Conservation (phyloP, 92 coral and sea anemone species). For the Bergia sp. region DNA sequence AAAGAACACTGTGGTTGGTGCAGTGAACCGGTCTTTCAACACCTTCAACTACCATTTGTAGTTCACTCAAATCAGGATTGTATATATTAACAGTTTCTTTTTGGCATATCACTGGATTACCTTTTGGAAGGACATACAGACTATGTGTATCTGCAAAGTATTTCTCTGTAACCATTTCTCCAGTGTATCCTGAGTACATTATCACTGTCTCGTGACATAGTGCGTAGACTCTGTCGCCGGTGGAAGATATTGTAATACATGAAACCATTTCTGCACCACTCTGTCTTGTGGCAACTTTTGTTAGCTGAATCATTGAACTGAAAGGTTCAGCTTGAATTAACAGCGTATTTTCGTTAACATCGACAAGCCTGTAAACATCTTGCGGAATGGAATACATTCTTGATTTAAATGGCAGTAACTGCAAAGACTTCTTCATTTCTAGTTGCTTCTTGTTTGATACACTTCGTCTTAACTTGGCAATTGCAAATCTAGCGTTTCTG, state of each 20-base stretch:
- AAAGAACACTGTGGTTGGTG: not conserved
- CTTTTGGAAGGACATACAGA: constrained; percentile 11
- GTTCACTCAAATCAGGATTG: not conserved
- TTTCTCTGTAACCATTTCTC: not conserved
- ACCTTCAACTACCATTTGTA: not conserved
- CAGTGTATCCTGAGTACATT: not conserved
- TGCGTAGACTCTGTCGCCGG: not conserved
- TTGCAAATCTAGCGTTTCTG: not conserved
- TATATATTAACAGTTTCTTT: not conserved
- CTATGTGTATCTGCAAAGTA: not conserved
- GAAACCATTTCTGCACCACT: not conserved
- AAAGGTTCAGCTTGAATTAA: not conserved
- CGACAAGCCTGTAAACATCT: constrained; percentile 5
- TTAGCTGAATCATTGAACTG: not conserved
- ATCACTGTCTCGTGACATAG: constrained; percentile 6
- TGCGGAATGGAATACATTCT: not conserved
- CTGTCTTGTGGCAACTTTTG: not conserved
- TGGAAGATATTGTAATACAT: constrained; percentile 1
- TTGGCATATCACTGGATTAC: constrained; percentile 8
- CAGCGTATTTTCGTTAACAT: not conserved
- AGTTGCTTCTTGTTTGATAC: not conserved
- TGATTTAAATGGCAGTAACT: constrained; percentile 1
- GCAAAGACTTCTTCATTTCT: not conserved
- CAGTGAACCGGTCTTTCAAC: constrained; percentile 7
- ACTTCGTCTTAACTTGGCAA: not conserved